Conservation (phyloP, 1,140 invertebrate genomes). For the Mylabris phalerata region DNA sequence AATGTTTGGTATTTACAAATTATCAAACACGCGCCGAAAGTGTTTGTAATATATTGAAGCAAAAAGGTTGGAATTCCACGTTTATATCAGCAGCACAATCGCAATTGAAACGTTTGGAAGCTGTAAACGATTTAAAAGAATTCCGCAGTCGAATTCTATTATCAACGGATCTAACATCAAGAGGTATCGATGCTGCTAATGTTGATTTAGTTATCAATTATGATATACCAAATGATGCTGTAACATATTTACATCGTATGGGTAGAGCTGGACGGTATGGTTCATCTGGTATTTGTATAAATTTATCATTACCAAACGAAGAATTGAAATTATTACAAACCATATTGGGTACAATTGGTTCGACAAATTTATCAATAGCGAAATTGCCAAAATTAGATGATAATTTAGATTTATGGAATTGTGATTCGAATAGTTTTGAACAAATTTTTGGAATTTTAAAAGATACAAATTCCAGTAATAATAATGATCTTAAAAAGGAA, state of each 20-base stretch:
- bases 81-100: constrained; percentile 70
- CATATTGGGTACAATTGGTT: constrained; percentile 47
- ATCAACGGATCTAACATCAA: constrained; percentile 82
- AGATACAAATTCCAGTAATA: background rate
- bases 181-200: constrained; percentile 86
- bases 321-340: constrained; percentile 53
- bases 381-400: constrained; percentile 41
- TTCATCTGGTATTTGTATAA: constrained; percentile 65
- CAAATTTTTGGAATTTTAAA: constrained; percentile 6
- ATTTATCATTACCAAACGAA: constrained; percentile 52
- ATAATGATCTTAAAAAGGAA: background rate
- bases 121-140: constrained; percentile 67
- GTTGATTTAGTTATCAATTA: constrained; percentile 92
- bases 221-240: constrained; percentile 72
- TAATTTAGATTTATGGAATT: background rate
- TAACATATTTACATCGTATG: constrained; percentile 93
- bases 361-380: constrained; percentile 45
- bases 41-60: constrained; percentile 61
- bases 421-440: background rate
- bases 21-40: constrained; percentile 70
- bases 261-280: constrained; percentile 90
- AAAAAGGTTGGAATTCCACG: constrained; percentile 61
- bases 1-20: constrained; percentile 88
- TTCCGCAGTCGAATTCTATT: constrained; percentile 79
- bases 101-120: constrained; percentile 69